Conservation (phyloP, 1,140 invertebrate genomes). For the Meloidogyne chitwoodi region DNA sequence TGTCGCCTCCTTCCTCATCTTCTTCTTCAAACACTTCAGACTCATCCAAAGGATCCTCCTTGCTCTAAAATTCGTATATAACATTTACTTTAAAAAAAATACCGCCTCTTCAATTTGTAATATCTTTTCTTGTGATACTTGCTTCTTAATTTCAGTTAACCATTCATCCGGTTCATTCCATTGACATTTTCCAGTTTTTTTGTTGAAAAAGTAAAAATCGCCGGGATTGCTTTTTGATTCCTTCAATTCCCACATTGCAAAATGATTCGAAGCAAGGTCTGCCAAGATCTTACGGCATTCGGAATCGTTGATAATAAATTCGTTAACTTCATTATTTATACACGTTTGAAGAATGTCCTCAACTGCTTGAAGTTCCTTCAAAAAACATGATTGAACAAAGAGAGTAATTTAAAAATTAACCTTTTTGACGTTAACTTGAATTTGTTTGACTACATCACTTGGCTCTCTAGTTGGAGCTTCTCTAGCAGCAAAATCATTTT, state of each 20-base stretch:
- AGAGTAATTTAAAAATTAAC: no score
- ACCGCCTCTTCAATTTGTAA: neutral
- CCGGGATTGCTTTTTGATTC: neutral
- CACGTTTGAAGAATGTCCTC: neutral
- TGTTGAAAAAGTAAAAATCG: neutral
- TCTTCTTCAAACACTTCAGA: neutral
- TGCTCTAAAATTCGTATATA: no score
- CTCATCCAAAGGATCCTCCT: no score
- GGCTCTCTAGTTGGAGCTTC: no score
- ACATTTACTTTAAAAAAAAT: neutral
- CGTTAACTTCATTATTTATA: neutral
- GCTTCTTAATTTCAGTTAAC: neutral
- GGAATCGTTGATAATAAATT: neutral
- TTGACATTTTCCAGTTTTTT: neutral
- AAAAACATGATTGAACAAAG: no score
- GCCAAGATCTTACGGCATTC: neutral
- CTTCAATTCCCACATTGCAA: neutral
- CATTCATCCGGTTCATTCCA: neutral
- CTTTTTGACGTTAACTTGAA: no score
- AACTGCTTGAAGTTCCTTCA: neutral
- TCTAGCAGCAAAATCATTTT: no score
- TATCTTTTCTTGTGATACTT: neutral
- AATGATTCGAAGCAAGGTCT: neutral
- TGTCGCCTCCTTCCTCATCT: neutral
- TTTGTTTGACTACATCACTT: no score